Conservation (phyloP, 2,113 vertebrate species). For the Stigmatopora nigra region DNA sequence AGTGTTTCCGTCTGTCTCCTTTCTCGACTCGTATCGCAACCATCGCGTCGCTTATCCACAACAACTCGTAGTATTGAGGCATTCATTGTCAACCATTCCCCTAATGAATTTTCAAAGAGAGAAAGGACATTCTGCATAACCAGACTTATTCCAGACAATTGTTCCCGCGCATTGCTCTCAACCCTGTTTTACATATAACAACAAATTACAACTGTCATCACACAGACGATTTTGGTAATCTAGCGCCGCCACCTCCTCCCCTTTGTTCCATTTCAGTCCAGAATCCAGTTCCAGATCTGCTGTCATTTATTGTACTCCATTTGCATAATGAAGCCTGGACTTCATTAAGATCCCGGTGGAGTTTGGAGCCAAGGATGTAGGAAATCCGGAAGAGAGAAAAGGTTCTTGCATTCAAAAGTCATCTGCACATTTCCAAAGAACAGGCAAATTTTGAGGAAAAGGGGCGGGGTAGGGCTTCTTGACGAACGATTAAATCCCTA, state of each 20-base stretch:
- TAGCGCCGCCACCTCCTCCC: slow-evolving; percentile 44
- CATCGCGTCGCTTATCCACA: slow-evolving; percentile 53
- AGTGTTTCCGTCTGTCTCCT: slow-evolving; percentile 57
- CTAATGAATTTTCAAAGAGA: slow-evolving; percentile 51
- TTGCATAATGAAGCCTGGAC: slow-evolving; percentile 69
- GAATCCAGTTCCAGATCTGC: slow-evolving; percentile 60
- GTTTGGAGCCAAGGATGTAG: slow-evolving; percentile 66
- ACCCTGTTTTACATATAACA: slow-evolving; percentile 18
- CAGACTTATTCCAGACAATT: slow-evolving; percentile 37
- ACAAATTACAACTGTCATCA: slow-evolving; percentile 29
- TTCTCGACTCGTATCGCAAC: slow-evolving; percentile 42
- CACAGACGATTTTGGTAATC: slow-evolving; percentile 30
- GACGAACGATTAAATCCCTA: slow-evolving; percentile 71
- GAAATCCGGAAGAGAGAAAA: slow-evolving; percentile 43
- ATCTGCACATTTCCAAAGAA: slow-evolving; percentile 63
- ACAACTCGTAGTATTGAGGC: slow-evolving; percentile 59
- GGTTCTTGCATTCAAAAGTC: slow-evolving; percentile 60
- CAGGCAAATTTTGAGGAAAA: slow-evolving; percentile 53
- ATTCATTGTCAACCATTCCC: slow-evolving; percentile 49
- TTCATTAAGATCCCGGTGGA: slow-evolving; percentile 72
- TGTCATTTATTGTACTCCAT: slow-evolving; percentile 69
- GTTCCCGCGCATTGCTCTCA: slow-evolving; percentile 29
- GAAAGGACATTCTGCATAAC: slow-evolving; percentile 42
- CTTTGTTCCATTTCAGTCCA: slow-evolving; percentile 46
- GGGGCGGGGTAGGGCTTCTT: slow-evolving; percentile 49